Percentiles rank a stretch among this genome's conserved stretches.
phyloP scores from a whole-genome alignment of 2,888 invertebrate species.

The Spilarctia lutea region DNA sequence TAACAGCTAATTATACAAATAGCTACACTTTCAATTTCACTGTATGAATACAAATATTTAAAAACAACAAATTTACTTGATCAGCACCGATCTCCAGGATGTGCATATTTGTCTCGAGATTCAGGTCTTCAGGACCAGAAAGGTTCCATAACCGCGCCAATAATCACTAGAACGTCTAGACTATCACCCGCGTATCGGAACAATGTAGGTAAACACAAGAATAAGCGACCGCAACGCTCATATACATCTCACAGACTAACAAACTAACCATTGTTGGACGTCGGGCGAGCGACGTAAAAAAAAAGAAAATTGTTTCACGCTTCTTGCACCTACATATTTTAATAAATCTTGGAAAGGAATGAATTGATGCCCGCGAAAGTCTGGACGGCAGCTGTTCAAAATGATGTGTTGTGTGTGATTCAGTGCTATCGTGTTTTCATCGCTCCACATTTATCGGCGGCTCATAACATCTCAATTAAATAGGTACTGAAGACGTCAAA shows the following conservation, averaged over 20 bases:
- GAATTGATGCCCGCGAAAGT: conserved; percentile 83
- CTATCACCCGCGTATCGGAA: conserved; percentile 47
- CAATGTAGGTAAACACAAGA: conserved; percentile 37
- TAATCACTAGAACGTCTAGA: conserved; percentile 45
- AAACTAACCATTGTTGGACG: conserved; percentile 63
- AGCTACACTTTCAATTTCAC: conserved; percentile 58
- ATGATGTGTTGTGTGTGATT: conserved; percentile 67
- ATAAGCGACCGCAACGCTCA: conserved; percentile 71
- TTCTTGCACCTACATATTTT: conserved; percentile 82
- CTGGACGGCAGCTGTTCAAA: conserved; percentile 67
- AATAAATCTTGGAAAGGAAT: conserved; percentile 79
- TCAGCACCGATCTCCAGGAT: conserved; percentile 84
- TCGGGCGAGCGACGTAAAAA: conserved; percentile 64
- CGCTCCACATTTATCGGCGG: conserved; percentile 58
- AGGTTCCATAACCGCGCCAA: conserved; percentile 66
- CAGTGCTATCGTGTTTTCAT: conserved; percentile 79
- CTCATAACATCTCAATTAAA: conserved; percentile 70
- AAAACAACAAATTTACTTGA: conserved; percentile 71
- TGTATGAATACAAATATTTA: conserved; percentile 59
- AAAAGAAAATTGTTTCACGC: conserved; percentile 86
- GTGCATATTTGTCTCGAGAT: conserved; percentile 74
- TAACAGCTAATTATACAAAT: conserved; percentile 22
- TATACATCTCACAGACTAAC: conserved; percentile 69
- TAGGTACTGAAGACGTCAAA: conserved; percentile 50
- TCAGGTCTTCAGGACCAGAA: conserved; percentile 61